A percentile compares a stretch with the other conserved stretches of the same genome.
These are phyloP conservation scores for Ornithoptera priamus DNA, from an alignment of 2,888 invertebrate species.

Conservation along the genomic window DNA sequence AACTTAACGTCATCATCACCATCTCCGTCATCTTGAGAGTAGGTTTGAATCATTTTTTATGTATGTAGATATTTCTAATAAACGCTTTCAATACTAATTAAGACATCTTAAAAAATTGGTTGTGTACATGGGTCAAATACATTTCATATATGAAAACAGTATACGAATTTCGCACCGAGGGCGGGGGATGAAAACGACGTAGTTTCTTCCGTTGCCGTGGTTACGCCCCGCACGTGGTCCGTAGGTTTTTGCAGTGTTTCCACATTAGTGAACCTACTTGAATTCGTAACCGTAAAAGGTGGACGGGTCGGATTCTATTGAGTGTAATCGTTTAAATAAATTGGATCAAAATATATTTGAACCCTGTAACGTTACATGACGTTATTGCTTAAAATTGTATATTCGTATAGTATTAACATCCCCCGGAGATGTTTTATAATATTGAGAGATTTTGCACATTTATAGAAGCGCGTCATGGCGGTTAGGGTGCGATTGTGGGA, in stretches of 20 bases:
- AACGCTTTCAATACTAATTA: too few species aligned
- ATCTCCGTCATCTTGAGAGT: too few species aligned
- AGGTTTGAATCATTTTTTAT: too few species aligned
- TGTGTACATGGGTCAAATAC: neutral
- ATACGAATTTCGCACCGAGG: conserved; percentile 20
- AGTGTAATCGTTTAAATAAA: conserved; percentile 52
- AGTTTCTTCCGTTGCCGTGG: conserved; percentile 72
- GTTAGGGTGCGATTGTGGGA: conserved; percentile 45
- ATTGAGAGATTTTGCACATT: conserved; percentile 51
- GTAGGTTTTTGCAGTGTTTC: conserved; percentile 49
- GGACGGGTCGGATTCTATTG: conserved; percentile 48
- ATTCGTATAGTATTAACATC: conserved; percentile 39
- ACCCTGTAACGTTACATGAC: neutral
- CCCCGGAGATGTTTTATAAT: conserved; percentile 39
- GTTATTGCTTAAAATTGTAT: conserved; percentile 44
- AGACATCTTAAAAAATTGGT: neutral
- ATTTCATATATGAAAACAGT: neutral
- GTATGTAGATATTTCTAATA: too few species aligned
- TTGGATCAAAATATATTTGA: conserved; percentile 35
- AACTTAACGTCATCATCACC: too few species aligned
- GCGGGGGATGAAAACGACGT: conserved; percentile 64
- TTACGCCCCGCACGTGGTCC: conserved; percentile 70
- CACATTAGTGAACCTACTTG: conserved; percentile 56
- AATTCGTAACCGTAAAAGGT: conserved; percentile 52
- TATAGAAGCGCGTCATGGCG: conserved; percentile 44